phyloP scores from a whole-genome alignment of 2,797 vertebrate species.

The Enteromius radiatus region DNA sequence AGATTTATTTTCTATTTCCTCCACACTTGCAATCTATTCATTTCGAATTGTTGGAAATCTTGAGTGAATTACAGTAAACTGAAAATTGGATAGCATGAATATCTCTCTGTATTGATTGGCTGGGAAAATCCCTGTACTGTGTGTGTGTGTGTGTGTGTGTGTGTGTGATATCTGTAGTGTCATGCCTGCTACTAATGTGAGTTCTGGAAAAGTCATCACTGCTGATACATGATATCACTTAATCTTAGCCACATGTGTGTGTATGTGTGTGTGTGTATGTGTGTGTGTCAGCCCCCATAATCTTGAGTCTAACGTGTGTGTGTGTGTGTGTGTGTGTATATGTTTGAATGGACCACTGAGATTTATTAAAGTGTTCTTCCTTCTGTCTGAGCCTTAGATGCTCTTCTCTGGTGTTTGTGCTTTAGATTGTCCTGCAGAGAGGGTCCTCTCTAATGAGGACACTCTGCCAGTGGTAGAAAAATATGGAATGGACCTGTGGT shows the following conservation, averaged over 20 bases:
- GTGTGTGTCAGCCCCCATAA: slow-evolving; percentile 39
- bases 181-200: slow-evolving; percentile 55
- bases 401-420: slow-evolving; percentile 22
- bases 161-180: slow-evolving; percentile 42
- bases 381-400: slow-evolving; percentile 43
- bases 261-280: slow-evolving; percentile 33
- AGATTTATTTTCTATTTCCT: background rate
- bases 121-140: slow-evolving; percentile 34
- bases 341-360: slow-evolving; percentile 43
- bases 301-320: slow-evolving; percentile 28
- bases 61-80: slow-evolving; percentile 15
- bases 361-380: slow-evolving; percentile 46
- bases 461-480: slow-evolving; percentile 23
- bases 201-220: slow-evolving; percentile 61
- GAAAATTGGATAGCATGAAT: slow-evolving; percentile 16
- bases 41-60: background rate
- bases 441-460: slow-evolving; percentile 46
- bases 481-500: slow-evolving; percentile 27
- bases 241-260: slow-evolving; percentile 53
- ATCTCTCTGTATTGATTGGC: slow-evolving; percentile 27
- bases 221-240: slow-evolving; percentile 55
- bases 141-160: background rate
- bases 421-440: slow-evolving; percentile 24
- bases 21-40: slow-evolving; percentile 14
- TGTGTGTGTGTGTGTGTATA: slow-evolving; percentile 24